Conservation (phyloP, 2,888 invertebrate genomes). For the Phalangium opilio region DNA sequence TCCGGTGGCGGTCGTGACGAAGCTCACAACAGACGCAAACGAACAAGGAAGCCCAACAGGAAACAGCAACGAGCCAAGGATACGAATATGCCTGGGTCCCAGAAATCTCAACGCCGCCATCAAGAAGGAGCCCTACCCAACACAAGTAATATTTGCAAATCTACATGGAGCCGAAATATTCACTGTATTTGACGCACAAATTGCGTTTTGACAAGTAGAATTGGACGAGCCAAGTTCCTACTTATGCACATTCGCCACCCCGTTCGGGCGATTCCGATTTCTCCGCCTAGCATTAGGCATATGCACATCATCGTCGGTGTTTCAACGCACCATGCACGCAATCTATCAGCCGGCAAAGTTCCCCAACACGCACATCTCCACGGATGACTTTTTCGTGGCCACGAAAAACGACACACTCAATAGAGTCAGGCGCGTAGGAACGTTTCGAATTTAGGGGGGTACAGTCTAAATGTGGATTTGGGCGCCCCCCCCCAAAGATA, state of each 20-base stretch:
- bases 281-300: conserved; percentile 7
- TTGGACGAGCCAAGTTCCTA: conserved; percentile 2
- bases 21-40: too few relatives aligned
- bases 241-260: conserved; percentile 6
- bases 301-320: conserved; percentile 6
- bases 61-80: too few relatives aligned
- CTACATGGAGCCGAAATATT: conserved; percentile 5
- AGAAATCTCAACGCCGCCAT: conserved; percentile 6
- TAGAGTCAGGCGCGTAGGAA: too few relatives aligned
- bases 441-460: too few relatives aligned
- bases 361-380: too few relatives aligned
- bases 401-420: too few relatives aligned
- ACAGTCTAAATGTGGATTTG: too few relatives aligned
- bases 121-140: conserved; percentile 4
- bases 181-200: conserved; percentile 7
- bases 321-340: conserved; percentile 5
- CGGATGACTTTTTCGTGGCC: too few relatives aligned
- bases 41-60: too few relatives aligned
- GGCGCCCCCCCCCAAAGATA: too few relatives aligned
- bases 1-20: conserved; percentile 4
- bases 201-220: conserved; percentile 5
- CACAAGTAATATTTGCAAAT: conserved; percentile 5
- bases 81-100: conserved; percentile 8
- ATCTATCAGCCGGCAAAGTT: background rate
- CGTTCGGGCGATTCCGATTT: conserved; percentile 7